These are phyloP conservation scores for Fratercula arctica DNA, from an alignment of 2,797 vertebrate genomes.

Conservation along the genomic window DNA sequence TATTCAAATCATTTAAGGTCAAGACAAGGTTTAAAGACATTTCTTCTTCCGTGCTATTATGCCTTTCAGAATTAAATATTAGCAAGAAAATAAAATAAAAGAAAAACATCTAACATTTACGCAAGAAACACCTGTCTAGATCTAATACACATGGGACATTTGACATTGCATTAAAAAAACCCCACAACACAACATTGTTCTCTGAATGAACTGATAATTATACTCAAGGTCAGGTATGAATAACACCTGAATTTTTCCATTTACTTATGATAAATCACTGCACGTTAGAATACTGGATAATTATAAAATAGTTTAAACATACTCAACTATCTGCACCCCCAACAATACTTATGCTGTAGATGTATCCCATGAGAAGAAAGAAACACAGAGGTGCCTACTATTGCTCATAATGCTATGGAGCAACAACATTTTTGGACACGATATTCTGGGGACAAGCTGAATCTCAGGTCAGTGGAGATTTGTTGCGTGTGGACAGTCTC, in stretches of 20 bases:
- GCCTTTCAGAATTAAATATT: neutral
- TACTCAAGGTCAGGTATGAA: neutral
- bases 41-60: neutral
- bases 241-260: neutral
- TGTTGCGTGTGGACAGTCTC: neutral
- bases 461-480: neutral
- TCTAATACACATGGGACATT: neutral
- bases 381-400: neutral
- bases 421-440: neutral
- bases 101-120: neutral
- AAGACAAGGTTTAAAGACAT: neutral
- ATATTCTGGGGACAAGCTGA: neutral
- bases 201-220: neutral
- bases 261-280: neutral
- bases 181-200: neutral
- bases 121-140: neutral
- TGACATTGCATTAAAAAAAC: neutral
- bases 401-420: neutral
- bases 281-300: neutral
- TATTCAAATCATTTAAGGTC: neutral
- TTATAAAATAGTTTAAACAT: neutral
- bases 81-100: neutral
- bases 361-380: neutral
- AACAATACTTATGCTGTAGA: neutral
- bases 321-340: neutral